Percentiles rank a stretch among this genome's conserved stretches.
Conservation (phyloP, 2,797 vertebrate genomes). For the Passerculus sandwichensis region DNA sequence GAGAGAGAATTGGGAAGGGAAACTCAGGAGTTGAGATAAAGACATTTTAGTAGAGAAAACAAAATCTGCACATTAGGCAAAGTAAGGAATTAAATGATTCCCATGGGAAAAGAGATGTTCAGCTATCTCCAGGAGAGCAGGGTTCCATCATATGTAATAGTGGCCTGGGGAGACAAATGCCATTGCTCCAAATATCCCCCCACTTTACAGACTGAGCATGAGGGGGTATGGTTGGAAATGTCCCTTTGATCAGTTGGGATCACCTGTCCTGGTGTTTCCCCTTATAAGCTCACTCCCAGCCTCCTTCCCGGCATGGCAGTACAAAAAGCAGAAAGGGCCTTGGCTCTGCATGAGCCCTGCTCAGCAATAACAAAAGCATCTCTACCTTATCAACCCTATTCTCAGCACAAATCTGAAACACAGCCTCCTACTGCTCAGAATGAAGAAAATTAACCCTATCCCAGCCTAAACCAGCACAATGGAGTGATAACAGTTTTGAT, state of each 20-base stretch:
- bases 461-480: background rate
- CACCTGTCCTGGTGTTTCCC: background rate
- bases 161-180: background rate
- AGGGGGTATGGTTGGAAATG: background rate
- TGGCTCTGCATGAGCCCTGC: background rate
- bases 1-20: background rate
- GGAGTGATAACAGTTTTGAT: background rate
- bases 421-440: too few relatives aligned
- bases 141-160: accelerated
- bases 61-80: background rate
- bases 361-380: background rate
- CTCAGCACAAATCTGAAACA: background rate
- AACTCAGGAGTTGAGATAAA: background rate
- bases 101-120: background rate
- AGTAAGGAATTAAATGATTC: background rate
- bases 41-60: background rate
- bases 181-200: accelerated
- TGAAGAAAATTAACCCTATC: background rate
- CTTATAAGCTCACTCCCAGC: too few relatives aligned
- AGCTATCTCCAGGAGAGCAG: background rate
- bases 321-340: background rate
- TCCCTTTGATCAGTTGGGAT: background rate
- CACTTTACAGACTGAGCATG: background rate
- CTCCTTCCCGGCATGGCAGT: background rate
- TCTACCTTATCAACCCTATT: background rate